Base-by-base conservation (phyloP, 2,113 vertebrate genomes). In the Cyphomyrus plagiostoma region DNA sequence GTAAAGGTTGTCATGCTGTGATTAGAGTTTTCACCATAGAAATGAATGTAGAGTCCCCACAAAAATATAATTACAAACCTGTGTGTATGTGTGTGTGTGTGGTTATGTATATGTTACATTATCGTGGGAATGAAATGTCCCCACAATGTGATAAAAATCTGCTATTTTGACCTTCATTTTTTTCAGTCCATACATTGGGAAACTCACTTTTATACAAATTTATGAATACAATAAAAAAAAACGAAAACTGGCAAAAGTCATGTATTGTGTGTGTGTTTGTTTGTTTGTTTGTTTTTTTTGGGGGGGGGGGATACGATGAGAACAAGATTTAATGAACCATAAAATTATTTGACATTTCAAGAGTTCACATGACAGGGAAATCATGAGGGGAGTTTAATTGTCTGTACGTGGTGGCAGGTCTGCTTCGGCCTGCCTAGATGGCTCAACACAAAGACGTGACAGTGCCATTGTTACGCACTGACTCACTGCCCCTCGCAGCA, bases 401-500 rank as follows among this genome's bases (percentile, higher is more conserved):
- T 85, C 26, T 85, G 85, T 1, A 50, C 15, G 6, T 19, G 50
- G 17, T 2, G 26, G n/a, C 84, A 86, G 13, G 46, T 39, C 30
- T 35, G 30, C 17, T 39, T 19, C 2, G 4, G 70, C 70, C 30
- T 52, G 39, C 48, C 9, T 49, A 26, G 5, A 30, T 4, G 1
- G 26, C 49, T 8, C 48, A 56, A 39, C 42, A 46, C 39, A 46
- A 86, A 46, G 80, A 10, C 19, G 1, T 6, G 11, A 26, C 21
- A 88, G 15, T 49, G 35, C 39, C 49, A 45, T 46, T 23, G 52
- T 52, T 21, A 89, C 4, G 4, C 80, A 53, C 82, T 90, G 88
- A 90, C 52, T 49, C 45, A 90, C 66, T 49, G 42, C 4, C 48
- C 46, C 88, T 19, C 49, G 53, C 46, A 77, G 62, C 56, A 87